Evolutionary conservation across 2,888 invertebrate species (phyloP).

Genomic region (Melanchra persicariae): DNA sequence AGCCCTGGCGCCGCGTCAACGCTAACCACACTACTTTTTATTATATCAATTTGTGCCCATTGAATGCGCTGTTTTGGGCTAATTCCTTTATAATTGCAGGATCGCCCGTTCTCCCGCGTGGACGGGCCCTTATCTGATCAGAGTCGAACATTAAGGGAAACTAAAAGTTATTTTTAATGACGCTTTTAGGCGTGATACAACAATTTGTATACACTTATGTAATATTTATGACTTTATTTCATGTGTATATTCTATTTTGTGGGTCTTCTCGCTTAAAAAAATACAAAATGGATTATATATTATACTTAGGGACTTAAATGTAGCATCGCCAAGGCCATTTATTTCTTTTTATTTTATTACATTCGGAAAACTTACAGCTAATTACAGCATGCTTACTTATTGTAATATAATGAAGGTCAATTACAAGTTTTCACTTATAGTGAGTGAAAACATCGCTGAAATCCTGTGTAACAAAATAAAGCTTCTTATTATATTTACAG

Average conservation of each 20-base stretch:
- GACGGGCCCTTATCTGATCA: constrained; percentile 85
- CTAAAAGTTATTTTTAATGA: constrained; percentile 78
- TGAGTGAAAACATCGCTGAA: neutral
- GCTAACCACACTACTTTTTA: constrained; percentile 87
- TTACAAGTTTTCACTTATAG: too few species aligned
- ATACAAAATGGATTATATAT: neutral
- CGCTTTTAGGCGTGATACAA: constrained; percentile 72
- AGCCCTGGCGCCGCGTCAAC: constrained; percentile 71
- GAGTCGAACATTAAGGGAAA: constrained; percentile 79
- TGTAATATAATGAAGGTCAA: too few species aligned
- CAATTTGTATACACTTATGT: constrained; percentile 68
- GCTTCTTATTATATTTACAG: neutral
- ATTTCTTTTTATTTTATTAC: too few species aligned
- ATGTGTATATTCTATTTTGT: constrained; percentile 29
- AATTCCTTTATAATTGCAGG: constrained; percentile 90
- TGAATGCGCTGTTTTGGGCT: constrained; percentile 88
- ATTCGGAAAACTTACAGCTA: too few species aligned
- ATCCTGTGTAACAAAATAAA: neutral
- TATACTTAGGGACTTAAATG: neutral
- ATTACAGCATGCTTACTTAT: too few species aligned
- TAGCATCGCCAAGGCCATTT: neutral
- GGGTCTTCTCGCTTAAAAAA: neutral
- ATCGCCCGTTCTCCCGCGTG: constrained; percentile 82
- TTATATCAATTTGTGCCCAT: constrained; percentile 91
- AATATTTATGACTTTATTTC: constrained; percentile 58